A percentile compares a stretch with the other conserved stretches of the same genome.
phyloP scores from a whole-genome alignment of 2,797 vertebrate genomes.

The Parauchenoglanis ngamensis region DNA sequence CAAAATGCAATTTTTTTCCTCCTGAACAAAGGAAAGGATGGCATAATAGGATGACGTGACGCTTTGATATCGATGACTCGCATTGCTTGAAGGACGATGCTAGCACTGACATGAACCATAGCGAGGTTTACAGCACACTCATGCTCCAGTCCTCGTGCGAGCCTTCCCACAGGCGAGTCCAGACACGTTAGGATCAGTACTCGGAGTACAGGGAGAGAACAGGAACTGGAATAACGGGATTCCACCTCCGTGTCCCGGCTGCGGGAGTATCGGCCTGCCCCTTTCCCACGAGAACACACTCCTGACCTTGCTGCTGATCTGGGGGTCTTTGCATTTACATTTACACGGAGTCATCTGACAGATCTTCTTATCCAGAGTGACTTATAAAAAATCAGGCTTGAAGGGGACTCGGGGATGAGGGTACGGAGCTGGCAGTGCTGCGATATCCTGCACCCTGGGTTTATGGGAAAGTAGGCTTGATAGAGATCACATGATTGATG shows the following conservation, averaged over 20 bases:
- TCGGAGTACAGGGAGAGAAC: conserved; percentile 50
- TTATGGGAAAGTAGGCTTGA: neutral
- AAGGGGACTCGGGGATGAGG: neutral
- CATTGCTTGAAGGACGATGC: neutral
- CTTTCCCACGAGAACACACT: conserved; percentile 59
- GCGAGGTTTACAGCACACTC: conserved; percentile 1
- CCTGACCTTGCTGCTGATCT: conserved; percentile 15
- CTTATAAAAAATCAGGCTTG: conserved; percentile 6
- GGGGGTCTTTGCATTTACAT: conserved; percentile 20
- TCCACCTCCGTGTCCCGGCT: conserved; percentile 50
- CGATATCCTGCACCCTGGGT: neutral
- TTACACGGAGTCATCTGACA: neutral
- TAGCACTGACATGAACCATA: conserved; percentile 12
- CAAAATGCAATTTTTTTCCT: neutral
- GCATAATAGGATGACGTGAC: conserved; percentile 19
- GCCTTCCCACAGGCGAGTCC: conserved; percentile 68
- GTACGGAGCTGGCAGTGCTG: neutral
- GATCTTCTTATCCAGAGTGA: neutral
- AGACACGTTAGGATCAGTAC: conserved; percentile 54
- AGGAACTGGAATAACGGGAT: conserved; percentile 59
- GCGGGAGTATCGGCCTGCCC: conserved; percentile 55
- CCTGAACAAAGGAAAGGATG: neutral
- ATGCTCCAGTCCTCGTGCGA: conserved; percentile 57
- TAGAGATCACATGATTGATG: neutral
- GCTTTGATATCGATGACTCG: neutral